These are phyloP conservation scores for Dicrurus megarhynchus DNA, from an alignment of 2,113 vertebrate genomes.

Conservation along the genomic window DNA sequence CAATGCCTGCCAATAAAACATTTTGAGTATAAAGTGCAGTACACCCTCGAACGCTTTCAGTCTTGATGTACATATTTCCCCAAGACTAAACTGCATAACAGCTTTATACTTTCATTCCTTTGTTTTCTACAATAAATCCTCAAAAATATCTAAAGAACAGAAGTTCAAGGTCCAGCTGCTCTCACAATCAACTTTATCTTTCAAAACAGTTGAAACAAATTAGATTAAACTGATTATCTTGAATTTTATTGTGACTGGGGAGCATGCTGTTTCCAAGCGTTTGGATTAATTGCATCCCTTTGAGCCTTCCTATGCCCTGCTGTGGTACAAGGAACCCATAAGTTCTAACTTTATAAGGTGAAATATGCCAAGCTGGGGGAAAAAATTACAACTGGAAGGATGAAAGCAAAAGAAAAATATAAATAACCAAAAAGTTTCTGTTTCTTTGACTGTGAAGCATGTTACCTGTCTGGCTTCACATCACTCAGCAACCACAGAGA, in stretches of 20 bases:
- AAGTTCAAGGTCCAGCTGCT: slow-evolving; percentile 38
- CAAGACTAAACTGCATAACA: background rate
- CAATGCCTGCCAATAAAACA: background rate
- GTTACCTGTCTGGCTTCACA: background rate
- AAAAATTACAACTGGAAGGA: background rate
- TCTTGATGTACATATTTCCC: background rate
- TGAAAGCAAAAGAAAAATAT: background rate
- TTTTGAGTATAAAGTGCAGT: background rate
- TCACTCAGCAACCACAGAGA: background rate
- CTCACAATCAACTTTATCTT: slow-evolving; percentile 24
- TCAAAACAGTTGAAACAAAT: slow-evolving; percentile 47
- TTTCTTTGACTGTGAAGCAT: background rate
- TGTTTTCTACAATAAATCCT: slow-evolving; percentile 28
- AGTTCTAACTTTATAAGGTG: slow-evolving; percentile 38
- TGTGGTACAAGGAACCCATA: slow-evolving; percentile 15
- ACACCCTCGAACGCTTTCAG: background rate
- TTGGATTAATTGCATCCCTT: slow-evolving; percentile 47
- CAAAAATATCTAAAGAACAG: background rate
- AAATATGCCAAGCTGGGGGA: background rate
- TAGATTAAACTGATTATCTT: slow-evolving; percentile 37
- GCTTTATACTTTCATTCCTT: slow-evolving; percentile 4
- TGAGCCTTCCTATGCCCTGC: slow-evolving; percentile 44
- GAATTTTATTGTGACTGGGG: slow-evolving; percentile 14
- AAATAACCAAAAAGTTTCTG: background rate
- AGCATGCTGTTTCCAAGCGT: slow-evolving; percentile 39